phyloP scores from a whole-genome alignment of 2,888 invertebrate genomes.

The Amphipyra tragopoginis region DNA sequence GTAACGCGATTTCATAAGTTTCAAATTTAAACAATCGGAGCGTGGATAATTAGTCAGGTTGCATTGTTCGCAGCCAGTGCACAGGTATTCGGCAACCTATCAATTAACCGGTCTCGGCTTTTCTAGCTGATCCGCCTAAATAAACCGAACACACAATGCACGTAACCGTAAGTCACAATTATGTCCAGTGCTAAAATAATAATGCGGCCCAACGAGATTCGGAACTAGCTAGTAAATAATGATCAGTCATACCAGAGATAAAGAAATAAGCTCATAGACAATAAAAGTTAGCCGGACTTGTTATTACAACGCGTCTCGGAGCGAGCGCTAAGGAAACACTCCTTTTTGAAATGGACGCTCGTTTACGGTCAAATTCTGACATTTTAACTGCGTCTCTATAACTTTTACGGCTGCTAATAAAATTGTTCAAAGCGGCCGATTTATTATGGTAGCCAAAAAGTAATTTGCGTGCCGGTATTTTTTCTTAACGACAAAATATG shows the following conservation, averaged over 20 bases:
- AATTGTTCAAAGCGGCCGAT: constrained; percentile 84
- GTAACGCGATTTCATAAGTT: constrained; percentile 84
- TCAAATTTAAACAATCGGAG: constrained; percentile 87
- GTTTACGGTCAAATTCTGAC: constrained; percentile 87
- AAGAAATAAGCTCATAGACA: constrained; percentile 87
- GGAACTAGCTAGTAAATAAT: constrained; percentile 72
- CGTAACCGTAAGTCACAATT: constrained; percentile 55
- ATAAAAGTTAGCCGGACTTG: constrained; percentile 80
- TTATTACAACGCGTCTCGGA: constrained; percentile 76
- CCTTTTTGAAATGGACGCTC: constrained; percentile 83
- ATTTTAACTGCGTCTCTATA: constrained; percentile 85
- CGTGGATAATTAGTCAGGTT: constrained; percentile 82
- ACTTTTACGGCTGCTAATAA: constrained; percentile 85
- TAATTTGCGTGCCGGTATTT: constrained; percentile 70
- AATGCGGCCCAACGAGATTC: constrained; percentile 64
- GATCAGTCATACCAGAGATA: constrained; percentile 81
- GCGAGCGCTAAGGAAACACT: constrained; percentile 85
- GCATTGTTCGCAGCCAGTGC: constrained; percentile 85
- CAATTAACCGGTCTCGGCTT: constrained; percentile 76
- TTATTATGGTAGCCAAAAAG: constrained; percentile 76
- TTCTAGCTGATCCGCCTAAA: constrained; percentile 83
- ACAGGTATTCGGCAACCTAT: constrained; percentile 85
- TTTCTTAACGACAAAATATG: constrained; percentile 59
- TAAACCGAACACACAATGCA: constrained; percentile 74
- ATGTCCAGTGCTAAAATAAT: constrained; percentile 81